Evolutionary conservation across 2,888 invertebrate species (phyloP), one percentile per base, ranked within the genome.

Genomic region (Drosophila tanythrix): DNA sequence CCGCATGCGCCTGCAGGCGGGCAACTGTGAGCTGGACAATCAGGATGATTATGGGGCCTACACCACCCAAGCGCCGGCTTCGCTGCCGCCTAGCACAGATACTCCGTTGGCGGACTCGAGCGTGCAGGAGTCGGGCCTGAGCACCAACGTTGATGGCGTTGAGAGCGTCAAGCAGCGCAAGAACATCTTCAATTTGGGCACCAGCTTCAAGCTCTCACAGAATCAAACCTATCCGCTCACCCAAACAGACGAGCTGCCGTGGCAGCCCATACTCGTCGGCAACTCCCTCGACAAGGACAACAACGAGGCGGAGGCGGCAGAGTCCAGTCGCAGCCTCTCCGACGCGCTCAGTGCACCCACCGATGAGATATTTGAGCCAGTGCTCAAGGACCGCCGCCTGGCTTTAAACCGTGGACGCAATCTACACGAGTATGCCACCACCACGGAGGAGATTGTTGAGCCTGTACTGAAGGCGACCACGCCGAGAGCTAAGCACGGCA

Each of bases 1-100:
- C 1, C 95, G 95, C 61, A 92, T 98, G 74, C 96, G 96, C 1
- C 94, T 98, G 3, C 95, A 96, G 85, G 95, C 96, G 0, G 97
- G 97, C 4, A 95, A 97, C 82, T 98, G 98, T 90, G 95, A 95
- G 91, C 93, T 96, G 75, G 95, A 95, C 57, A 93, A 94, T 40
- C 92, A 93, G 58, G 88, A 89, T 21, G 91, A 92, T 36, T 92
- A 93, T 40, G 92, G 90, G 0, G 79, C 82, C 0, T 92, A 89
- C 53, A 92, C 91, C 2, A 86, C 86, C 4, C 83, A 74, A 10
- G 31, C 80, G 11, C 70, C 87, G 2, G 56, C 48, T 2, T 50
- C 52, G 13, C 18, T 29, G 62, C 25, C 70, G n/a, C 31, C 65
- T 27, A 57, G 51, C 46, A 81, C 81, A 8, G 86, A 85, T 35